phyloP scores from a whole-genome alignment of 1,140 invertebrate genomes.

The Cydia pomonella region DNA sequence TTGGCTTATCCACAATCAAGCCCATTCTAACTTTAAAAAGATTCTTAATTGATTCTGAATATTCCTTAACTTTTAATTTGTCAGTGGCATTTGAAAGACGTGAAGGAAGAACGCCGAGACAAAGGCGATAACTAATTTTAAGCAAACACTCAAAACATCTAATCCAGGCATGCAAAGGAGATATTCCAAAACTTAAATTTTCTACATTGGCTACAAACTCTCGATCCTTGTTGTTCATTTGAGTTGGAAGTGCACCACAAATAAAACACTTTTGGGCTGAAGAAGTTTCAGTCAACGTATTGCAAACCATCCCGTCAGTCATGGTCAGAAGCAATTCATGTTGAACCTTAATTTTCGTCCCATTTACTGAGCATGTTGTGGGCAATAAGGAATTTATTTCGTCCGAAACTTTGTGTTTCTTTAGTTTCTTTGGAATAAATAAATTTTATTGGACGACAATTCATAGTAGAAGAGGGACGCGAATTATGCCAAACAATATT shows the following conservation, averaged over 20 bases:
- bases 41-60: too few species aligned
- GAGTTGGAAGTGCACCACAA: constrained; percentile 46
- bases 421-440: constrained; percentile 44
- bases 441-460: constrained; percentile 45
- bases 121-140: too few species aligned
- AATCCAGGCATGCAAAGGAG: too few species aligned
- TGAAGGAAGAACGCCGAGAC: too few species aligned
- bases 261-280: constrained; percentile 45
- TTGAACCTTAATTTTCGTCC: constrained; percentile 36
- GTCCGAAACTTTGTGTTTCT: too few species aligned
- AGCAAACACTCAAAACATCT: too few species aligned
- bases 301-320: constrained; percentile 57
- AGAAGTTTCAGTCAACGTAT: constrained; percentile 45
- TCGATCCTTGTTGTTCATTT: constrained; percentile 44
- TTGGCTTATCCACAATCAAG: too few species aligned
- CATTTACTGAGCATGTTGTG: constrained; percentile 18
- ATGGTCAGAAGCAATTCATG: constrained; percentile 47
- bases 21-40: too few species aligned
- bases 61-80: too few species aligned
- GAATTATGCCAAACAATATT: constrained; percentile 46
- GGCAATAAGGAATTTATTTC: too few species aligned
- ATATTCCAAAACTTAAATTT: constrained; percentile 7
- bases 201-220: not conserved
- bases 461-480: constrained; percentile 35
- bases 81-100: too few species aligned